phyloP scores from a whole-genome alignment of 2,888 invertebrate species.

The Prenolepis imparis region DNA sequence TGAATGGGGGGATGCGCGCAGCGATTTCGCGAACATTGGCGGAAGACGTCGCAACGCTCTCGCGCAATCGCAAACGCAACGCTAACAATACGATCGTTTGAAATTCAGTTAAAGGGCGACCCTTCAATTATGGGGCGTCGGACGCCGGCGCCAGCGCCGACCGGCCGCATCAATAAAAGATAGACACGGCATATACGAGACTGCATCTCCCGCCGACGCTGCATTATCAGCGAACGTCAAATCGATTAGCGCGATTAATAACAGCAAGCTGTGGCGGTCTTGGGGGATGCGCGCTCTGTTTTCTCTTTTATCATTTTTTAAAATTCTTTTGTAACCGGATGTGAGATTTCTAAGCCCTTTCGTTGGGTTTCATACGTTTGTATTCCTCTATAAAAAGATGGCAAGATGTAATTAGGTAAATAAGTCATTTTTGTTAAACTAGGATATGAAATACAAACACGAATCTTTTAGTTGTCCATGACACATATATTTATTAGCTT shows the following conservation, averaged over 20 bases:
- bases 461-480: background rate
- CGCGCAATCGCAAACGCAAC: conserved; percentile 52
- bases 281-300: background rate
- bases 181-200: conserved; percentile 49
- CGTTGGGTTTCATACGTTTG: background rate
- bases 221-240: conserved; percentile 47
- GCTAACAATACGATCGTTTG: conserved; percentile 56
- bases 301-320: conserved; percentile 10
- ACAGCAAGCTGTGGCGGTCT: conserved; percentile 33
- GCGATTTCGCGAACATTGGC: conserved; percentile 6
- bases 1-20: conserved; percentile 9
- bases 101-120: conserved; percentile 56
- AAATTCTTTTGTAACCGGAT: background rate
- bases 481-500: background rate
- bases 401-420: background rate
- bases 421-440: background rate
- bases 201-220: conserved; percentile 38
- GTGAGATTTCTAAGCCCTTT: background rate
- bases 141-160: conserved; percentile 49
- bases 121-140: conserved; percentile 54
- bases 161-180: conserved; percentile 55
- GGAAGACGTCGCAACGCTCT: conserved; percentile 35
- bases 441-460: background rate
- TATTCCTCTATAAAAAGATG: background rate
- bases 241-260: conserved; percentile 56